Evolutionary conservation across 1,140 invertebrate genomes (phyloP), one percentile per base, ranked within the genome.

Genomic region (Colletes latitarsis): DNA sequence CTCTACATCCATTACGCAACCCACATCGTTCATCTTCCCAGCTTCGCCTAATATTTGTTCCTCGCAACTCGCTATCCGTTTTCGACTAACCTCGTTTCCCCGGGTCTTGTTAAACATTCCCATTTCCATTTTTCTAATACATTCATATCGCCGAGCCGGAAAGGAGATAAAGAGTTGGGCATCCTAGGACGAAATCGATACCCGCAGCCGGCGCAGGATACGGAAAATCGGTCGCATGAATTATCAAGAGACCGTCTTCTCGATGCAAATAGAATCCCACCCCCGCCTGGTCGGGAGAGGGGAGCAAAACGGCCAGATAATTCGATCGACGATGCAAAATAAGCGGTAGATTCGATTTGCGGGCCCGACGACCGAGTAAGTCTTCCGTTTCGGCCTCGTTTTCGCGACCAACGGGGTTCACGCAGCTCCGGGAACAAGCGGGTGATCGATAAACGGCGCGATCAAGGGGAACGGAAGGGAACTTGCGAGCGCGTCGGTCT

Each of bases 331-430:
- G 69, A 73, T 73, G 77, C 60, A 64, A 79, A 79, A 73, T 49
- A 72, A 78, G 77, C 60, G 69, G 49, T 39, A 39, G 70, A 79
- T 79, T 79, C 77, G 70, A 78, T 78, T 78, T 78, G 49, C 58
- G 15, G 19, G 52, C 41, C 64, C 21, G 21, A 2, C 55, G 58
- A 57, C 21, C 62, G 76, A 53, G 19, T 72, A 78, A 79, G 60
- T 79, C 77, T 79, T 79, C 60, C 39, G 58, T 49, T 30, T 21
- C 58, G 58, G 17, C 60, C 60, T 19, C 49, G 58, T 78, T 78
- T 49, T 30, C 43, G 15, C 43, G 41, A 46, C 1, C 15, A 6
- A 46, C 43, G 9, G 43, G n/a, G n/a, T 43, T 41, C 71, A 60
- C 57, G 71, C 43, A 39, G 71, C 68, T 2, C 49, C 55, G 52